phyloP scores from a whole-genome alignment of 2,113 vertebrate genomes.

The Anhinga rufa region DNA sequence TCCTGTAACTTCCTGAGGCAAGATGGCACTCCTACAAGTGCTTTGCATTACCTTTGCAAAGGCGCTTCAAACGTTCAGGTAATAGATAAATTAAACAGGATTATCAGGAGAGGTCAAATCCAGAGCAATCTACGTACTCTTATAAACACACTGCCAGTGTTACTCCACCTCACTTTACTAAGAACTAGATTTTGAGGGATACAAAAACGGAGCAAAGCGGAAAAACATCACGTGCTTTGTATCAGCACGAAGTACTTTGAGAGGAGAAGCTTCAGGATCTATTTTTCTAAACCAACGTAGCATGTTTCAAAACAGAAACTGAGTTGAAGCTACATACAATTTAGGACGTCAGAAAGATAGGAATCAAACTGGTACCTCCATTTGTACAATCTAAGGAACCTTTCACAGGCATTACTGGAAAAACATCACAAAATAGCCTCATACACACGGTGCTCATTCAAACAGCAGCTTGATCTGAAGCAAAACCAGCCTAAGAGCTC shows the following conservation, averaged over 20 bases:
- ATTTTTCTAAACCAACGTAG: neutral
- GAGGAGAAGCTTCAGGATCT: neutral
- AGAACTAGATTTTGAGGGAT: neutral
- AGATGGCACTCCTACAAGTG: neutral
- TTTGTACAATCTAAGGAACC: neutral
- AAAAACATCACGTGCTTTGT: neutral
- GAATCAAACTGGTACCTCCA: neutral
- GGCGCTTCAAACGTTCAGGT: neutral
- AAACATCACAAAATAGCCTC: neutral
- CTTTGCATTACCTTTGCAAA: neutral
- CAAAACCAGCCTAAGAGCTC: slow-evolving; percentile 37
- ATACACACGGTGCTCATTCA: neutral
- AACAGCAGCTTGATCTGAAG: neutral
- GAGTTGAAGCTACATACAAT: neutral
- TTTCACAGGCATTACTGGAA: neutral
- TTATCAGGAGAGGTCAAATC: neutral
- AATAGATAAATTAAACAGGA: neutral
- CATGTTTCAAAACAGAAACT: neutral
- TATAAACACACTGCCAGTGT: neutral
- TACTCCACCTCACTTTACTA: neutral
- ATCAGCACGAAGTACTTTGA: neutral
- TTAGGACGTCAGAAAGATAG: neutral
- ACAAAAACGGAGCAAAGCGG: neutral
- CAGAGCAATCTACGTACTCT: neutral
- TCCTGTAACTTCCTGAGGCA: neutral